phyloP scores from a whole-genome alignment of 1,140 invertebrate species.

The Heliconius eleuchia region DNA sequence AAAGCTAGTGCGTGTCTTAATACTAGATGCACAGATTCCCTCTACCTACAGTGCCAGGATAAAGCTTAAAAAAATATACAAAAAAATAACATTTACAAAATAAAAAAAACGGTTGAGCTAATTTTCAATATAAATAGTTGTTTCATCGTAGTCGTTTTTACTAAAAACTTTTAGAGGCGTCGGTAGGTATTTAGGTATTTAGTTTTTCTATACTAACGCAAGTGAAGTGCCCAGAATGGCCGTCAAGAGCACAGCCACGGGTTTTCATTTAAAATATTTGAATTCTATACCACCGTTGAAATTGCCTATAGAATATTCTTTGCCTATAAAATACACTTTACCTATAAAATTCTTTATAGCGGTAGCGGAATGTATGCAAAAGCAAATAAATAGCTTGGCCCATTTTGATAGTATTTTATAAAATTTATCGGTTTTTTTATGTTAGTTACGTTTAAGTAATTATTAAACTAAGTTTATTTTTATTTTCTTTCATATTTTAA shows the following conservation, averaged over 20 bases:
- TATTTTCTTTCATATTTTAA: no score
- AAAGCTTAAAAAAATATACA: no score
- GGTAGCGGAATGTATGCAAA: neutral
- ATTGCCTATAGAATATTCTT: neutral
- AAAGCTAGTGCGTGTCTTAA: no score
- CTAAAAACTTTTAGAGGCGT: neutral
- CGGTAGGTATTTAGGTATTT: constrained; percentile 2
- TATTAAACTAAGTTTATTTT: no score
- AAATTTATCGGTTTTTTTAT: neutral
- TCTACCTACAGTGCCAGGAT: no score
- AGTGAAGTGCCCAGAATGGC: neutral
- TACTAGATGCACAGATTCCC: no score
- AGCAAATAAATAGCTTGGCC: neutral
- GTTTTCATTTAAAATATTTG: constrained; percentile 5
- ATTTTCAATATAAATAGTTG: neutral
- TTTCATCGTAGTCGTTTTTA: neutral
- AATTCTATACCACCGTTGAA: neutral
- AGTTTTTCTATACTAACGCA: neutral
- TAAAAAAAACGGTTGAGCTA: neutral
- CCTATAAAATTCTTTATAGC: neutral
- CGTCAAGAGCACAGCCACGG: neutral
- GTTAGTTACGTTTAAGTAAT: no score
- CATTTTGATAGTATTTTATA: neutral
- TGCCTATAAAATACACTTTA: neutral
- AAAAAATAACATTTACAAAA: neutral